A percentile compares a stretch with the other conserved stretches of the same genome.
These are phyloP conservation scores for Oxyteleia sp. DNA, from an alignment of 2,888 invertebrate species.

Conservation along the genomic window DNA sequence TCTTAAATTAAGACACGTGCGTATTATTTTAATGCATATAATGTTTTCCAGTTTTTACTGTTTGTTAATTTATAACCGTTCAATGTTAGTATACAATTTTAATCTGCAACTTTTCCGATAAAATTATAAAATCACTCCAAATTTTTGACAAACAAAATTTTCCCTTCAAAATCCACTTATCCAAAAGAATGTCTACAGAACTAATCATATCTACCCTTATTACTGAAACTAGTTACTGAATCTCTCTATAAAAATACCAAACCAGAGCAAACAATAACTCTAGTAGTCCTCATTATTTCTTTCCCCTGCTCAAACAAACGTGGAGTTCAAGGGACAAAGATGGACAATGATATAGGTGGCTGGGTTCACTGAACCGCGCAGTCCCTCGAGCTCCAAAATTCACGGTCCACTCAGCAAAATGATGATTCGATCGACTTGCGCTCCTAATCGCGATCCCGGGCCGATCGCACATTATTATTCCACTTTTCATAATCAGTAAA, in stretches of 20 bases:
- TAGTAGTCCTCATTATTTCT: slow-evolving; percentile 49
- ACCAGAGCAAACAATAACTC: slow-evolving; percentile 40
- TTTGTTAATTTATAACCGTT: no score
- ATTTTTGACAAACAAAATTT: no score
- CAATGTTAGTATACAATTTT: no score
- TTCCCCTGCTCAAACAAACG: slow-evolving; percentile 9
- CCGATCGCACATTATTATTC: slow-evolving; percentile 45
- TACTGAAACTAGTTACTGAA: slow-evolving; percentile 16
- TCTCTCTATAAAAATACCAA: slow-evolving; percentile 21
- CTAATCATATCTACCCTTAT: no score
- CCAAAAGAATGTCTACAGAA: no score
- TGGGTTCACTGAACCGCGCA: slow-evolving; percentile 58
- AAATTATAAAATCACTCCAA: no score
- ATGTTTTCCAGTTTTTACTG: no score
- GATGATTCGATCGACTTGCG: slow-evolving; percentile 59
- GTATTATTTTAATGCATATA: no score
- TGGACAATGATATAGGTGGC: slow-evolving; percentile 28
- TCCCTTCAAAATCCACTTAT: no score
- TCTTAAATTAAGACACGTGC: no score
- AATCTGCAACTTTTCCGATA: no score
- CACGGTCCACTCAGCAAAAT: slow-evolving; percentile 71
- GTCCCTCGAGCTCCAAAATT: slow-evolving; percentile 68
- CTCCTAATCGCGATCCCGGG: slow-evolving; percentile 27
- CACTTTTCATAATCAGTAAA: slow-evolving; percentile 64
- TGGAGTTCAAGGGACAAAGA: slow-evolving; percentile 14